Conservation (phyloP, 2,888 invertebrate species). For the Eristalis intricaria region DNA sequence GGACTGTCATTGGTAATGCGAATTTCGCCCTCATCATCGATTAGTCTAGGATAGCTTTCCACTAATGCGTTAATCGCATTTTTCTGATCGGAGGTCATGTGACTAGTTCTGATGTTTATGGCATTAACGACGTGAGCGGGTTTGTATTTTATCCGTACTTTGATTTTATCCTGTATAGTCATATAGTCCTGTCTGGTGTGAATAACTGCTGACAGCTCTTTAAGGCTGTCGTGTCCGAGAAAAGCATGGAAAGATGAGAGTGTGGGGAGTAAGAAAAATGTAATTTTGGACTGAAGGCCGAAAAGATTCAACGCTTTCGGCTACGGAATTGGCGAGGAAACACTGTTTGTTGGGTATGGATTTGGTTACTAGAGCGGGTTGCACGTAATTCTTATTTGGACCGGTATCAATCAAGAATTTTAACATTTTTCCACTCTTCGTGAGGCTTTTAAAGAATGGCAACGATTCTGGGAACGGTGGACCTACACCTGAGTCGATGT, state of each 20-base stretch:
- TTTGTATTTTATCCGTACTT: conserved; percentile 2
- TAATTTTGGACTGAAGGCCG: conserved; percentile 19
- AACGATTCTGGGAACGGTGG: too few species aligned
- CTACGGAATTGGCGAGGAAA: conserved; percentile 53
- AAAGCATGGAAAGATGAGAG: conserved; percentile 42
- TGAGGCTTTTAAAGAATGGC: conserved; percentile 10
- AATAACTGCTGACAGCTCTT: conserved; percentile 43
- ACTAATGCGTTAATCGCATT: neutral
- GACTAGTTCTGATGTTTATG: conserved; percentile 2
- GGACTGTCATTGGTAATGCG: too few species aligned
- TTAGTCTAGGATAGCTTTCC: too few species aligned
- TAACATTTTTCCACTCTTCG: conserved; percentile 7
- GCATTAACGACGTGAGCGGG: neutral
- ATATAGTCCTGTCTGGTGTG: conserved; percentile 50
- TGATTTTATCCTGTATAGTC: conserved; percentile 22
- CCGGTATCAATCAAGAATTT: conserved; percentile 34
- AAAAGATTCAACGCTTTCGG: conserved; percentile 37
- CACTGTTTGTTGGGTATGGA: conserved; percentile 29
- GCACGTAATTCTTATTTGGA: conserved; percentile 16
- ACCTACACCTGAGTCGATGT: too few species aligned
- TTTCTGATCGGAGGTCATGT: neutral
- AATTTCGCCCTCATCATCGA: too few species aligned
- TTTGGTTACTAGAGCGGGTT: conserved; percentile 44
- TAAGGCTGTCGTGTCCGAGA: conserved; percentile 45
- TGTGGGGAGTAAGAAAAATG: conserved; percentile 44